Evolutionary conservation across 1,140 invertebrate species (phyloP).

Genomic region (Phortica variegata): DNA sequence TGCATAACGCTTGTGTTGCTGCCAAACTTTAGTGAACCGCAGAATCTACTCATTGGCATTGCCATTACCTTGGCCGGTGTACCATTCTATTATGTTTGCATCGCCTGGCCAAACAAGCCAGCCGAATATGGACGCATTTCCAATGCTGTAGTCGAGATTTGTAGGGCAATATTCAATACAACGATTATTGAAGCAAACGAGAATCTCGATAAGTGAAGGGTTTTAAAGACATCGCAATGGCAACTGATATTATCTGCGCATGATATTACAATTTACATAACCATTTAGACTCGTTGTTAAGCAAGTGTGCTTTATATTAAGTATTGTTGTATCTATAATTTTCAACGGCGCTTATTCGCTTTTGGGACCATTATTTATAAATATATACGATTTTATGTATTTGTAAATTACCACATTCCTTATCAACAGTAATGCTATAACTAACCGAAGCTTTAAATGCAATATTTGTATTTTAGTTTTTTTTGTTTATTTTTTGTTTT

Average conservation of each 20-base stretch:
- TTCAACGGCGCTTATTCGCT: slow-evolving; percentile 18
- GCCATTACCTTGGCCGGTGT: slow-evolving; percentile 84
- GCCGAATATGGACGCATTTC: slow-evolving; percentile 35
- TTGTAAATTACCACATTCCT: too few species aligned
- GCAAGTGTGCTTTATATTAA: slow-evolving; percentile 1
- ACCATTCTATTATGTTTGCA: slow-evolving; percentile 87
- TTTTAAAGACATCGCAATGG: neutral
- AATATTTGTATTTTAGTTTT: slow-evolving; percentile 9
- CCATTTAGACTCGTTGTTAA: neutral
- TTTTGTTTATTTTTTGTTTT: neutral
- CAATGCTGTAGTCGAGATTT: slow-evolving; percentile 37
- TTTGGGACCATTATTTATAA: too few species aligned
- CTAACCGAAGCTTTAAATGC: slow-evolving; percentile 17
- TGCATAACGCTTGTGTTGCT: slow-evolving; percentile 81
- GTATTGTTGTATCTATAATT: neutral
- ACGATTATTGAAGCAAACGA: slow-evolving; percentile 49
- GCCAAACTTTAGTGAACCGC: slow-evolving; percentile 75
- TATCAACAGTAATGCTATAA: too few species aligned
- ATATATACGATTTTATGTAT: too few species aligned
- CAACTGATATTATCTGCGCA: neutral
- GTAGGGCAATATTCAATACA: slow-evolving; percentile 50
- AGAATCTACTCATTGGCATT: slow-evolving; percentile 80
- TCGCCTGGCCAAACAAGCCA: slow-evolving; percentile 81
- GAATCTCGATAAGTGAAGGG: slow-evolving; percentile 13
- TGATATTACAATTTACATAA: neutral